These are phyloP conservation scores for Drosophila aldrichi DNA, from an alignment of 2,888 invertebrate genomes.

Conservation along the genomic window DNA sequence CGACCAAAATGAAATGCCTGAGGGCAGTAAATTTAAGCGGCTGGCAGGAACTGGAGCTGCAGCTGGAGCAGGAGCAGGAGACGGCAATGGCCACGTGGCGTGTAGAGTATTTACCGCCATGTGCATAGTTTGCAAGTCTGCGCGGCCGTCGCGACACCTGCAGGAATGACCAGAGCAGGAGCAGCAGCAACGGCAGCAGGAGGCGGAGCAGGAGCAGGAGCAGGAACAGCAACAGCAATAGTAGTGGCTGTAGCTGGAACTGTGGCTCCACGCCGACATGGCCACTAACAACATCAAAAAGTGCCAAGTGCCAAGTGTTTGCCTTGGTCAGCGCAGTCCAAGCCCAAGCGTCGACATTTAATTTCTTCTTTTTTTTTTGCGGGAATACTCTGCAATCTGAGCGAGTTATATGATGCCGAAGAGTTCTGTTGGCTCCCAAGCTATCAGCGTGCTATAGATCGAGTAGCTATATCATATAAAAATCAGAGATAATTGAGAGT, in stretches of 20 bases:
- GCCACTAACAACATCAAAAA: conserved; percentile 80
- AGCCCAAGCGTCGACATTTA: conserved; percentile 30
- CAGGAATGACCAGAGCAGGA: conserved; percentile 54
- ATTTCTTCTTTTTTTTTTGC: conserved; percentile 22
- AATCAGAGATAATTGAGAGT: too few relatives aligned
- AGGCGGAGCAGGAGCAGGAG: background rate
- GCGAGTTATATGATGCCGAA: background rate
- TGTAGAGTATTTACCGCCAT: conserved; percentile 76
- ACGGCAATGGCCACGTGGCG: conserved; percentile 63
- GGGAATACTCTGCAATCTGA: background rate
- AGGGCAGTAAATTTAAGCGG: conserved; percentile 76
- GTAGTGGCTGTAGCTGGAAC: background rate
- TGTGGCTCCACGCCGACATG: conserved; percentile 59
- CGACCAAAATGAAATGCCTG: conserved; percentile 72
- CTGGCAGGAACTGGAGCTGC: conserved; percentile 18
- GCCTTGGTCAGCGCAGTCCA: conserved; percentile 64
- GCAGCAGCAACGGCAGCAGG: background rate
- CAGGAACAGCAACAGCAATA: background rate
- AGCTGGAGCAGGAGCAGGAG: background rate
- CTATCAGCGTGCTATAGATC: too few relatives aligned
- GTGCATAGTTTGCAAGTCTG: conserved; percentile 81
- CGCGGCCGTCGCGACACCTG: conserved; percentile 75
- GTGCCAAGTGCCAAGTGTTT: conserved; percentile 78
- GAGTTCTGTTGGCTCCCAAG: background rate
- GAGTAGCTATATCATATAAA: too few relatives aligned